These are phyloP conservation scores for Solenopsis fugax DNA, from an alignment of 1,140 invertebrate species.

Conservation along the genomic window DNA sequence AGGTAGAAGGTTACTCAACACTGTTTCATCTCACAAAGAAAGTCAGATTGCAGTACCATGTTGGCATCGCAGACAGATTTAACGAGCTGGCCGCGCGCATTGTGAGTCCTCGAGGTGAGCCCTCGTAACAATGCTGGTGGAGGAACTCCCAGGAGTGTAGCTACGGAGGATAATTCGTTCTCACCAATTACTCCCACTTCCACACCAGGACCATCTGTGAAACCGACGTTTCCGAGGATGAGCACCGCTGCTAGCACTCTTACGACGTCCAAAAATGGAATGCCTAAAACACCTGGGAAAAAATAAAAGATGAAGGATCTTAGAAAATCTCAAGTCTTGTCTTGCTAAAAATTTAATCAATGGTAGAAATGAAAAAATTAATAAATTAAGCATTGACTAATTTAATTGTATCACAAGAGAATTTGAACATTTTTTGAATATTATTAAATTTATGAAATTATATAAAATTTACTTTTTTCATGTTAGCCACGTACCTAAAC, in stretches of 20 bases:
- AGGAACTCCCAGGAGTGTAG: slow-evolving; percentile 93
- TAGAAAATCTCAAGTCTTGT: neutral
- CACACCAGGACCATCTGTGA: slow-evolving; percentile 91
- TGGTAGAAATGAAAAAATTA: neutral
- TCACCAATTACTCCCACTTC: slow-evolving; percentile 93
- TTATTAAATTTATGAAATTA: neutral
- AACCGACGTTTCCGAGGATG: slow-evolving; percentile 96
- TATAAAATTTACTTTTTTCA: neutral
- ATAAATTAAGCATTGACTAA: neutral
- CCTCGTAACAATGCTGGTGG: slow-evolving; percentile 92
- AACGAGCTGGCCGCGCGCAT: slow-evolving; percentile 93
- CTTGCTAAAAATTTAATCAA: slow-evolving; percentile 13
- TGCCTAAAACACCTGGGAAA: slow-evolving; percentile 92
- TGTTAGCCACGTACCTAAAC: slow-evolving; percentile 88
- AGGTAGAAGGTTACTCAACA: slow-evolving; percentile 21
- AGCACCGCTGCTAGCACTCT: slow-evolving; percentile 96
- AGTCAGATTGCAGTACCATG: slow-evolving; percentile 87
- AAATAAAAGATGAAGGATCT: neutral
- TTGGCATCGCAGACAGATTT: slow-evolving; percentile 94
- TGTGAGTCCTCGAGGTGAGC: slow-evolving; percentile 94
- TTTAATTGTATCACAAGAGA: neutral
- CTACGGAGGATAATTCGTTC: slow-evolving; percentile 93
- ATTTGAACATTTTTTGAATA: neutral
- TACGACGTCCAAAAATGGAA: slow-evolving; percentile 97
- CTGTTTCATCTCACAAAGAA: slow-evolving; percentile 43